phyloP scores from a whole-genome alignment of 2,113 vertebrate genomes.

The Merops nubicus region DNA sequence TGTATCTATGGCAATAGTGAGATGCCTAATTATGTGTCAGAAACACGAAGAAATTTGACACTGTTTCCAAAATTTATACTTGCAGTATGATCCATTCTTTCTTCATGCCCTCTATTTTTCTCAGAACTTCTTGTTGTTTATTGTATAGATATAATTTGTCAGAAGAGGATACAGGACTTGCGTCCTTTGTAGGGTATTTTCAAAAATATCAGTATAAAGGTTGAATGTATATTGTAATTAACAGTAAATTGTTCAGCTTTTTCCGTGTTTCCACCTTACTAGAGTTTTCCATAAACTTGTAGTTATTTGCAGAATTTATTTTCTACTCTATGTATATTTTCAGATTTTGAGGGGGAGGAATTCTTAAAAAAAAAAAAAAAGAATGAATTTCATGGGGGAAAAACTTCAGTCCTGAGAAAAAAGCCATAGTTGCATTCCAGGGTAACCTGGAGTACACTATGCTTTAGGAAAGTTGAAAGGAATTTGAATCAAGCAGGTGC shows the following conservation, averaged over 20 bases:
- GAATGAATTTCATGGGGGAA: background rate
- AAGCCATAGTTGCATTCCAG: background rate
- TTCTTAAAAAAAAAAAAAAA: too few relatives aligned
- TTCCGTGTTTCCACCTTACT: background rate
- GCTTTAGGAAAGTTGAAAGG: background rate
- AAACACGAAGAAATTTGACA: background rate
- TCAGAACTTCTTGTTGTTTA: background rate
- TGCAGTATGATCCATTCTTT: background rate
- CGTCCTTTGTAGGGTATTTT: background rate
- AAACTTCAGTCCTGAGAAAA: background rate
- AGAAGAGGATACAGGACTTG: background rate
- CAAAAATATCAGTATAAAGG: background rate
- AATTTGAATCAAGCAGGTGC: background rate
- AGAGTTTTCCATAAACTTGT: background rate
- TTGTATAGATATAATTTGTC: background rate
- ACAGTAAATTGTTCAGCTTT: background rate
- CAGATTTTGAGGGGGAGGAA: too few relatives aligned
- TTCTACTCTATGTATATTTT: background rate
- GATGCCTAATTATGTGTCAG: background rate
- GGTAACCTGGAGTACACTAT: background rate
- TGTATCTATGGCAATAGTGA: background rate
- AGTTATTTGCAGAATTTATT: background rate
- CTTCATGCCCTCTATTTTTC: background rate
- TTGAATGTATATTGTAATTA: background rate
- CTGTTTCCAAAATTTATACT: background rate